Evolutionary conservation across 1,140 invertebrate genomes (phyloP).

Genomic region (Glomeris maerens): DNA sequence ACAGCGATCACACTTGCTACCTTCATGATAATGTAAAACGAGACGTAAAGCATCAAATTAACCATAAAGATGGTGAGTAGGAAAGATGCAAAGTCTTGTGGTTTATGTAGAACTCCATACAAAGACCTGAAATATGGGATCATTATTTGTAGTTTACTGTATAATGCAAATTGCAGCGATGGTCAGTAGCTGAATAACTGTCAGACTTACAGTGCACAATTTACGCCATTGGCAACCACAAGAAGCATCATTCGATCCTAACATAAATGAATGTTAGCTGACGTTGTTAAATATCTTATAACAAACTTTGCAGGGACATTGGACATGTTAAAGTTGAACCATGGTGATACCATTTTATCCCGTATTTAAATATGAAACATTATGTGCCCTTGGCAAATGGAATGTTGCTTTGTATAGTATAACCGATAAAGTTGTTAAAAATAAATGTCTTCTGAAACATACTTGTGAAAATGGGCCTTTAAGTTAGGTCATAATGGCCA

Average conservation of each 20-base stretch:
- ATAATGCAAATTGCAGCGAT: neutral
- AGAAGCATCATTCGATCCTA: slow-evolving; percentile 40
- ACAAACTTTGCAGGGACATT: no score
- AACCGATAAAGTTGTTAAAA: no score
- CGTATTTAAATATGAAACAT: slow-evolving; percentile 16
- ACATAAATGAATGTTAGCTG: no score
- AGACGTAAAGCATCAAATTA: slow-evolving; percentile 65
- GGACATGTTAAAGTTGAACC: no score
- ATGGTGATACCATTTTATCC: no score
- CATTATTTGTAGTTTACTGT: neutral
- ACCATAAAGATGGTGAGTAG: slow-evolving; percentile 65
- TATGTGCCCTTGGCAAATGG: neutral
- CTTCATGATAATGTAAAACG: slow-evolving; percentile 79
- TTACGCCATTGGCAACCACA: slow-evolving; percentile 51
- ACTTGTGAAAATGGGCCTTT: no score
- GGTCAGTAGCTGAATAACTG: neutral
- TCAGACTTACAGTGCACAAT: slow-evolving; percentile 45
- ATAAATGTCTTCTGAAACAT: no score
- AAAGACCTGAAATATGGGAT: slow-evolving; percentile 36
- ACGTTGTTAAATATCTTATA: no score
- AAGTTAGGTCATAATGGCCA: no score
- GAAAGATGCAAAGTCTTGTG: slow-evolving; percentile 65
- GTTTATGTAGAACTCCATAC: slow-evolving; percentile 46
- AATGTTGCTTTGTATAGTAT: no score
- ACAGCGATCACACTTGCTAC: slow-evolving; percentile 38